Evolutionary conservation across 2,888 invertebrate species (phyloP), one percentile per base, ranked within the genome.

Genomic region (Monochamus alternatus): DNA sequence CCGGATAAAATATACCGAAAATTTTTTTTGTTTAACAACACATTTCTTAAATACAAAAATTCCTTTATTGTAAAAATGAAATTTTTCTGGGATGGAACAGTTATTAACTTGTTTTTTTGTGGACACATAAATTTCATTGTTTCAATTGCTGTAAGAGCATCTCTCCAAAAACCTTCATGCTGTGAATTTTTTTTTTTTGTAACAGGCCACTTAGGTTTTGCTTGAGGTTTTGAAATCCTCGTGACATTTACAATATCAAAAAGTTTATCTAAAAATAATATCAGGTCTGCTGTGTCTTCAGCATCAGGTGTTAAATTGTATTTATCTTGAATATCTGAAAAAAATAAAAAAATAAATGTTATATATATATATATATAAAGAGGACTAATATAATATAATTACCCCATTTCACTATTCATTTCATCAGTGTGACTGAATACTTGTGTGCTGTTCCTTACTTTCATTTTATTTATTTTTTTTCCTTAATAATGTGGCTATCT

Each of bases 401-500:
- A 80, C 79, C 73, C 80, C 79, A 79, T 38, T 32, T 58, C 43
- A 70, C 38, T 71, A 80, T 79, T 47, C 71, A 12, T 64, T 74
- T 78, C 76, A 80, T 77, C 78, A 14, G 55, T 12, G 10, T 75
- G 55, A 38, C 80, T 80, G 32, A 80, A 81, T 2, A 81, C 77
- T 63, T 81, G 80, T 3, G 78, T 81, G 55, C 79, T 78, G 9
- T 63, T 22, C 58, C 55, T 66, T 7, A 80, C 80, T 55, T 78
- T 79, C 79, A 79, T 81, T 74, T 81, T 80, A 38, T 76, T 78
- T 14, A 81, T 78, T 77, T 77, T 77, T 77, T 80, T 30, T n/a
- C 5, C 10, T 51, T 47, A 9, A 77, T 38, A 12, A 81, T 73
- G 67, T 81, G 81, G 1, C 58, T 9, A 60, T 78, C 81, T 9